Percentiles rank a stretch among this genome's conserved stretches.
Conservation (phyloP, 2,888 invertebrate species). For the Aphelenchoides bicaudatus region DNA sequence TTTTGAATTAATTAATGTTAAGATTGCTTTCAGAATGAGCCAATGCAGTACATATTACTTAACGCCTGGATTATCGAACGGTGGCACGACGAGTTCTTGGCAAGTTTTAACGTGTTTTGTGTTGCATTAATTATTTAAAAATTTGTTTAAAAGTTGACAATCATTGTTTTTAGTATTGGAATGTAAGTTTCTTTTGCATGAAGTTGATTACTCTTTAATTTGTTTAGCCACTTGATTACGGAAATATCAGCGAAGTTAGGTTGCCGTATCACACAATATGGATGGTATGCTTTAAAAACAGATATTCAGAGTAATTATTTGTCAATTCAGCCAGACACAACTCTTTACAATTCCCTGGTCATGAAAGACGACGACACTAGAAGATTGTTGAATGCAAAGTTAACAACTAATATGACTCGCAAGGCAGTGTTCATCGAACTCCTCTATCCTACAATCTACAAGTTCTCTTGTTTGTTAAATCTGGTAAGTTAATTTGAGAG, state of each 20-base stretch:
- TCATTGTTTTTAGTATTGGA: too few relatives aligned
- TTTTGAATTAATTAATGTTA: too few relatives aligned
- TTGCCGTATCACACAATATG: constrained; percentile 56
- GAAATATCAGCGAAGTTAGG: constrained; percentile 53
- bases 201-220: too few relatives aligned
- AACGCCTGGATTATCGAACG: constrained; percentile 60
- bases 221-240: constrained; percentile 51
- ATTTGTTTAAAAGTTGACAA: too few relatives aligned
- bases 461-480: constrained; percentile 55
- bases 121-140: too few relatives aligned
- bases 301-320: too few relatives aligned
- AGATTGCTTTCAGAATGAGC: constrained; percentile 50
- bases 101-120: too few relatives aligned
- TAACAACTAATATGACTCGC: constrained; percentile 47
- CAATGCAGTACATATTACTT: constrained; percentile 56
- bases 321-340: too few relatives aligned
- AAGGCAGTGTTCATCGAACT: constrained; percentile 42
- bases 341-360: constrained; percentile 45
- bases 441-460: constrained; percentile 59
- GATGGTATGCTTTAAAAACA: too few relatives aligned
- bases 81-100: constrained; percentile 59
- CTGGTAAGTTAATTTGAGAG: constrained; percentile 15
- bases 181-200: too few relatives aligned
- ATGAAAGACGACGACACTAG: constrained; percentile 59
- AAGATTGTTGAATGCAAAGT: constrained; percentile 54